Evolutionary conservation across 2,888 invertebrate genomes (phyloP).

Genomic region (Perizoma flavofasciatum): DNA sequence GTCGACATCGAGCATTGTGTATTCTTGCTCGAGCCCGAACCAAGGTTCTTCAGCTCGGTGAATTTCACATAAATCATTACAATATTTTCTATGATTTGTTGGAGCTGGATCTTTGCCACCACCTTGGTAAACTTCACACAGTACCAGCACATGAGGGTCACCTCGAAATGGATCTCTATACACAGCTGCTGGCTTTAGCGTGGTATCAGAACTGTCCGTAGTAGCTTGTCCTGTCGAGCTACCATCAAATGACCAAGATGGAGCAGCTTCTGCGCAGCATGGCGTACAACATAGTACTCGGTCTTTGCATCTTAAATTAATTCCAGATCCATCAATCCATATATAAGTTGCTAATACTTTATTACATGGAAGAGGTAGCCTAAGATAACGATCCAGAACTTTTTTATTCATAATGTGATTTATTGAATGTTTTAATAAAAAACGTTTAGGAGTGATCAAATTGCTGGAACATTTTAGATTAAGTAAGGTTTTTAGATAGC

Average conservation of each 20-base stretch:
- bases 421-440: constrained; percentile 66
- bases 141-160: constrained; percentile 93
- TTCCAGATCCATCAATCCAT: constrained; percentile 92
- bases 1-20: constrained; percentile 93
- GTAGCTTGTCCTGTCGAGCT: constrained; percentile 95
- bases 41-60: constrained; percentile 89
- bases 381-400: constrained; percentile 79
- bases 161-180: constrained; percentile 95
- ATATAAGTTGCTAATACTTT: constrained; percentile 87
- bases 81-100: constrained; percentile 88
- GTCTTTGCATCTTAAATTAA: constrained; percentile 87
- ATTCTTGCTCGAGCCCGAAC: constrained; percentile 97
- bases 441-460: constrained; percentile 43
- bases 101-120: constrained; percentile 88
- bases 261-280: constrained; percentile 80
- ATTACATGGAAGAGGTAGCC: constrained; percentile 83
- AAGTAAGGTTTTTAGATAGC: neutral
- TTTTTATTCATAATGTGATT: constrained; percentile 77
- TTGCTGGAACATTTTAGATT: constrained; percentile 1
- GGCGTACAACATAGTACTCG: constrained; percentile 86
- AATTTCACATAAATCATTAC: constrained; percentile 87
- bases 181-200: constrained; percentile 92
- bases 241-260: constrained; percentile 96
- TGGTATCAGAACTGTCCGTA: constrained; percentile 94
- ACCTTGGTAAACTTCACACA: constrained; percentile 91